Conservation (phyloP, 2,113 vertebrate species). For the Galemys pyrenaicus region DNA sequence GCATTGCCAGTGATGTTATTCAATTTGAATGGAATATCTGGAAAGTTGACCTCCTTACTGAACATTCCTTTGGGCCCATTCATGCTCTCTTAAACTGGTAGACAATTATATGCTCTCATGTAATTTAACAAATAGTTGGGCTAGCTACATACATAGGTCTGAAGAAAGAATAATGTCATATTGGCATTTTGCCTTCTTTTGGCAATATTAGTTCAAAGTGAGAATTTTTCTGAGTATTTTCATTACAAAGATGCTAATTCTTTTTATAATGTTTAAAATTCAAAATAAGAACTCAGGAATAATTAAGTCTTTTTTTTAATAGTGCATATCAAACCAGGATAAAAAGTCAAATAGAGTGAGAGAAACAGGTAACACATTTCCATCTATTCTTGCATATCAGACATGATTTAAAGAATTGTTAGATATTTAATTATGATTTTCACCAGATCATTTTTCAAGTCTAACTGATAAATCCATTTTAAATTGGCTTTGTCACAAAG, state of each 20-base stretch:
- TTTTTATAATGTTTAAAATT: not conserved
- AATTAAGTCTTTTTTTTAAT: not conserved
- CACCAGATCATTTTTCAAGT: not conserved
- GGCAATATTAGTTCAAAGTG: not conserved
- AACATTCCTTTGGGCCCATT: not conserved
- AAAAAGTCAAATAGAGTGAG: not conserved
- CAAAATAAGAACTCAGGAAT: not conserved
- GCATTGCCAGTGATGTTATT: constrained; percentile 48
- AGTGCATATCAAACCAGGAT: not conserved
- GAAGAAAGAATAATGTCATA: not conserved
- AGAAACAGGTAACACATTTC: not conserved
- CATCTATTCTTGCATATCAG: not conserved
- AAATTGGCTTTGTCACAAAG: constrained; percentile 40
- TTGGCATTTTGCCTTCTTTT: constrained; percentile 25
- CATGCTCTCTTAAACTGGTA: not conserved
- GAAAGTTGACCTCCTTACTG: not conserved
- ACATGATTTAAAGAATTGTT: constrained; percentile 6
- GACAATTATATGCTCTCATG: not conserved
- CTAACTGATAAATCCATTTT: constrained; percentile 14
- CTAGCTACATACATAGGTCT: fast-evolving
- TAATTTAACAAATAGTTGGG: constrained; percentile 34
- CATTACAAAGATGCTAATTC: not conserved
- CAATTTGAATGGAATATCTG: constrained; percentile 6
- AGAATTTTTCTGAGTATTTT: constrained; percentile 8
- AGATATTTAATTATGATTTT: not conserved